Conservation (phyloP, 2,113 vertebrate species). For the Promerops cafer region DNA sequence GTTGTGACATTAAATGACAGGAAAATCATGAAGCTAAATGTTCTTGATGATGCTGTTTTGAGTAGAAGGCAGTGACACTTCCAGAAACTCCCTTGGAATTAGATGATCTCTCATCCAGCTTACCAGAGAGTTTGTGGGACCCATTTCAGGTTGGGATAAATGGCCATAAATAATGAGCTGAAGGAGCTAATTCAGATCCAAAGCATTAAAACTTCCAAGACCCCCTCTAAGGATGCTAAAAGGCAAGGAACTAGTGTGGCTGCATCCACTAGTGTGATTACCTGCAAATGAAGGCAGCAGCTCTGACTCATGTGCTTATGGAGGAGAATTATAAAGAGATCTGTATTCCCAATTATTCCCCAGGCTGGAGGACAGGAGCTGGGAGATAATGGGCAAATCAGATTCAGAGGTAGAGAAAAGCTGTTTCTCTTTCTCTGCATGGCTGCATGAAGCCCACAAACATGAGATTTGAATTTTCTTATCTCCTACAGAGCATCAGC, state of each 20-base stretch:
- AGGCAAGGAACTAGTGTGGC: not conserved
- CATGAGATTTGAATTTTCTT: not conserved
- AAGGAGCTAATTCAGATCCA: not conserved
- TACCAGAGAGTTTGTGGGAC: not conserved
- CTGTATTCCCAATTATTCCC: slow-evolving; percentile 12
- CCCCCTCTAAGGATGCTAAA: not conserved
- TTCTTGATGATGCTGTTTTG: not conserved
- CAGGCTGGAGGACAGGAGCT: not conserved
- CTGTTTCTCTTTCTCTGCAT: not conserved
- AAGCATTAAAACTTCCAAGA: not conserved
- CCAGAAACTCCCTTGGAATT: not conserved
- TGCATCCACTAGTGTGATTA: slow-evolving; percentile 46
- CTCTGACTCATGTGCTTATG: slow-evolving; percentile 46
- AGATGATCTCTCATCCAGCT: not conserved
- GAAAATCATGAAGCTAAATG: not conserved
- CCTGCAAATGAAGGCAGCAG: slow-evolving; percentile 44
- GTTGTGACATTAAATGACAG: not conserved
- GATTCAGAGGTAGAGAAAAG: not conserved
- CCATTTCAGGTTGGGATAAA: not conserved
- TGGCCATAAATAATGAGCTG: not conserved
- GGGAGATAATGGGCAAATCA: slow-evolving; percentile 44
- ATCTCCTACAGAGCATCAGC: not conserved
- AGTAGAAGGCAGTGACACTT: not conserved
- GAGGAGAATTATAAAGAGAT: slow-evolving; percentile 46
- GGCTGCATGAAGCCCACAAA: not conserved